Conservation (phyloP, 2,113 vertebrate species). For the Salvelinus fontinalis region DNA sequence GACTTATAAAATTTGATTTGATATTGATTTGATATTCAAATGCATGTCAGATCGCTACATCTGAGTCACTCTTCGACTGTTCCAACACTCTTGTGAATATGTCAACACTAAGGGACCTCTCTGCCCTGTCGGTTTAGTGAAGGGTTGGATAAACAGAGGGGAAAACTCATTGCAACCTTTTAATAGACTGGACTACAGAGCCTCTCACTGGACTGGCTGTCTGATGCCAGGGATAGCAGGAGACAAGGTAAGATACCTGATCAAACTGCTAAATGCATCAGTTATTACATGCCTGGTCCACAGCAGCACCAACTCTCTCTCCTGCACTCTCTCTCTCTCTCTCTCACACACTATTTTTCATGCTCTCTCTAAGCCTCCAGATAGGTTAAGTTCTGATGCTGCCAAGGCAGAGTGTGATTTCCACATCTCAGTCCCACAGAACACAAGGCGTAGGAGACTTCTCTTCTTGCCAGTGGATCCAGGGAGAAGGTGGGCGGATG, state of each 20-base stretch:
- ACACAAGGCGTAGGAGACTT: slow-evolving; percentile 55
- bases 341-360: slow-evolving; percentile 36
- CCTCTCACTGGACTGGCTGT: neutral
- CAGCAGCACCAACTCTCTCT: slow-evolving; percentile 41
- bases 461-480: slow-evolving; percentile 45
- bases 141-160: neutral
- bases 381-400: slow-evolving; percentile 31
- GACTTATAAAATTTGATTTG: too few relatives aligned
- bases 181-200: too few relatives aligned
- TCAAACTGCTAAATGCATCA: slow-evolving; percentile 32
- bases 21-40: too few relatives aligned
- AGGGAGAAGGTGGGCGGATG: slow-evolving; percentile 53
- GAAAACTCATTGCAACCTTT: too few relatives aligned
- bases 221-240: neutral
- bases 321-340: neutral
- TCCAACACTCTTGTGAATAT: too few relatives aligned
- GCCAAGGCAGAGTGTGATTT: slow-evolving; percentile 58
- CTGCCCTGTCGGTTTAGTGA: neutral
- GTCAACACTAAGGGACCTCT: neutral
- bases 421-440: slow-evolving; percentile 51
- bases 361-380: slow-evolving; percentile 42
- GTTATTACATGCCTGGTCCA: slow-evolving; percentile 60
- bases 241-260: slow-evolving; percentile 34
- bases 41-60: neutral
- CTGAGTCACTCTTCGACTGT: neutral